These are phyloP conservation scores for Pristionchus maxplancki DNA, from an alignment of 2,888 invertebrate species.

Conservation along the genomic window DNA sequence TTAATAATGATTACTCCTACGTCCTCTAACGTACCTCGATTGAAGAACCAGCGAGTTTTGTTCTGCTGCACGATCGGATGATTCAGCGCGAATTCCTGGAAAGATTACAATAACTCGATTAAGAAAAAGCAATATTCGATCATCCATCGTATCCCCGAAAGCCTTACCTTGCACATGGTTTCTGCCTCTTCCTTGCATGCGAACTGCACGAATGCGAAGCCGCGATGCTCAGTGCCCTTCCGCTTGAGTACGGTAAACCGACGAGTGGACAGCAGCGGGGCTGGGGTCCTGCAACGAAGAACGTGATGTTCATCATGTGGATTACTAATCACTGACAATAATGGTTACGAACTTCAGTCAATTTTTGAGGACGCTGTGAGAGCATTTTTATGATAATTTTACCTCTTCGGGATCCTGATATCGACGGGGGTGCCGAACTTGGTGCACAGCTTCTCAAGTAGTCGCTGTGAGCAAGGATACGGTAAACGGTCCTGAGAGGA, in stretches of 20 bases:
- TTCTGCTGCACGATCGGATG: constrained; percentile 19
- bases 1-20: not conserved
- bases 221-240: constrained; percentile 22
- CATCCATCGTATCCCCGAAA: not conserved
- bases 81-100: constrained; percentile 43
- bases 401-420: constrained; percentile 38
- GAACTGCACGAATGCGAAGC: constrained; percentile 50
- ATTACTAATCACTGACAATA: not conserved
- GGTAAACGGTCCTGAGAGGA: constrained; percentile 41
- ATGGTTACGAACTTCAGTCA: too few relatives aligned
- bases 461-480: not conserved
- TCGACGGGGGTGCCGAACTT: constrained; percentile 48
- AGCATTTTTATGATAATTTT: too few relatives aligned
- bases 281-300: not conserved
- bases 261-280: not conserved
- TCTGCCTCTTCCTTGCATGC: constrained; percentile 44
- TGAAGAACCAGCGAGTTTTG: constrained; percentile 39
- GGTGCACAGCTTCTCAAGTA: constrained; percentile 38
- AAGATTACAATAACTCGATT: not conserved
- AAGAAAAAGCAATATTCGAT: not conserved
- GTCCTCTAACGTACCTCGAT: constrained; percentile 19
- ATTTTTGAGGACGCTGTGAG: too few relatives aligned
- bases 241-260: constrained; percentile 14
- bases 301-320: not conserved
- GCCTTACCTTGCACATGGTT: constrained; percentile 43